Evolutionary conservation across 2,888 invertebrate genomes (phyloP).

Genomic region (Crepidodera aurea): DNA sequence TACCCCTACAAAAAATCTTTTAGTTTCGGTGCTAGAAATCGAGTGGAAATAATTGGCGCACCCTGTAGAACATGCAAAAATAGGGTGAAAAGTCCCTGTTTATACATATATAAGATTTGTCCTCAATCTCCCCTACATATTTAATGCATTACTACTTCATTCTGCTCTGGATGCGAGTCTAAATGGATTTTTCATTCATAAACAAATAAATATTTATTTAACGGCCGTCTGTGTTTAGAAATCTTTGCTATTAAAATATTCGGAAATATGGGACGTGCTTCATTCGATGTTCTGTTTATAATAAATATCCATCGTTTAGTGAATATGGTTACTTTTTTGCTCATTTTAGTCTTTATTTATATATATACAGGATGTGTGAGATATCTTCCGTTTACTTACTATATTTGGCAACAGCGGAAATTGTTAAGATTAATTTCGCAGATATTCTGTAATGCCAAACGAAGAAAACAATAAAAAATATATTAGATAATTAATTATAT

Average conservation of each 20-base stretch:
- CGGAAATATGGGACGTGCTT: conserved; percentile 3
- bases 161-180: too few relatives aligned
- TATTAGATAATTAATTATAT: neutral
- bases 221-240: conserved; percentile 2
- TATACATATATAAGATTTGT: too few relatives aligned
- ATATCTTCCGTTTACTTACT: neutral
- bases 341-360: neutral
- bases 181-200: neutral
- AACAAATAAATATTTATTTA: conserved; percentile 11
- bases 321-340: neutral
- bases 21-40: too few relatives aligned
- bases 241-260: neutral
- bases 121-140: too few relatives aligned
- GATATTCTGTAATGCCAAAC: too few relatives aligned
- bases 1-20: too few relatives aligned
- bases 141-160: too few relatives aligned
- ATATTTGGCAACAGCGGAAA: too few relatives aligned
- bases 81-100: too few relatives aligned
- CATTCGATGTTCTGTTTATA: conserved; percentile 5
- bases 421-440: too few relatives aligned
- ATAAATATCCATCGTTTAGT: neutral
- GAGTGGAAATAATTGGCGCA: too few relatives aligned
- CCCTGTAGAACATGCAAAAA: too few relatives aligned
- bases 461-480: neutral
- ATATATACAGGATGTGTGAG: neutral